Evolutionary conservation across 2,113 vertebrate genomes (phyloP).

Genomic region (Grammomys surdaster): DNA sequence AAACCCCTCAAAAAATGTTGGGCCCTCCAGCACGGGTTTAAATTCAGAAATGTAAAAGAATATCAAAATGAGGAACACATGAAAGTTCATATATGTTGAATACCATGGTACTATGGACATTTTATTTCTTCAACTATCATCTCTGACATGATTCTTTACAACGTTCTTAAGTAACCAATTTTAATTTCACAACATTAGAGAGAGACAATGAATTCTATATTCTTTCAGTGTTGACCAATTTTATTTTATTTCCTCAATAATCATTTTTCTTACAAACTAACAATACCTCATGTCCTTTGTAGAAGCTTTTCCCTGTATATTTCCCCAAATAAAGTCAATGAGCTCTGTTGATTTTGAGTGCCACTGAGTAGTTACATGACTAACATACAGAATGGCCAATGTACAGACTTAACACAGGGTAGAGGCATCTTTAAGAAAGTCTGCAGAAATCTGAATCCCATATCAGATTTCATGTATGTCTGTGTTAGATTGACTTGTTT

Average conservation of each 20-base stretch:
- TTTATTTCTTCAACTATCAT: not conserved
- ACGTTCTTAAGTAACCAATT: not conserved
- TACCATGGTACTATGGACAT: not conserved
- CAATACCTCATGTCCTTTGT: not conserved
- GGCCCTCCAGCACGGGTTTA: rapidly evolving
- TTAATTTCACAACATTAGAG: not conserved
- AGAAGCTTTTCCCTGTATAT: not conserved
- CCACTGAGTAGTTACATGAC: not conserved
- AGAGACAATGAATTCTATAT: not conserved
- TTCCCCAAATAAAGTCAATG: not conserved
- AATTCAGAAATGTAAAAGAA: not conserved
- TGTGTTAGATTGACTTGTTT: not conserved
- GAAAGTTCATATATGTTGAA: not conserved
- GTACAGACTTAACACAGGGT: not conserved
- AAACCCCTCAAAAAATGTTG: not conserved
- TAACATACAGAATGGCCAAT: not conserved
- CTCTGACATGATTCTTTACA: not conserved
- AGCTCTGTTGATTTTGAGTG: not conserved
- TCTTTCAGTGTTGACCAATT: not conserved
- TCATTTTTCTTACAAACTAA: not conserved
- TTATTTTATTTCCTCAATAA: not conserved
- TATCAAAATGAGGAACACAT: not conserved
- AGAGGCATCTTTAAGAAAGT: not conserved
- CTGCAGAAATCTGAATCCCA: no score
- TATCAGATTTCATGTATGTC: not conserved